phyloP scores from a whole-genome alignment of 2,113 vertebrate species.

The Thalassoma bifasciatum region DNA sequence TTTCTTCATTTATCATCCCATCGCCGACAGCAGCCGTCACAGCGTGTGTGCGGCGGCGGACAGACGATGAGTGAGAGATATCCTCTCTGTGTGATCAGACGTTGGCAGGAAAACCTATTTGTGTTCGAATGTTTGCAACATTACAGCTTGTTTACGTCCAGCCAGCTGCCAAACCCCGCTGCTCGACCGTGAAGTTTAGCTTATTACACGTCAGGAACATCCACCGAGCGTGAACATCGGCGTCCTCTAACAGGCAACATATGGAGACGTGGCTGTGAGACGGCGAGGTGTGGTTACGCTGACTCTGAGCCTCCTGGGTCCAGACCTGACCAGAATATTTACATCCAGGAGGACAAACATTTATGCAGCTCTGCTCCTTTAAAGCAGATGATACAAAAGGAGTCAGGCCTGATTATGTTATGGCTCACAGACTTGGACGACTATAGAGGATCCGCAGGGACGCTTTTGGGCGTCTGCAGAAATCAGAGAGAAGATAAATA shows the following conservation, averaged over 20 bases:
- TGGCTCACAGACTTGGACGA: neutral
- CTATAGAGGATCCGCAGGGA: too few species aligned
- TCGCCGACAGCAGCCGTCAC: constrained; percentile 2
- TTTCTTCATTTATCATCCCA: neutral
- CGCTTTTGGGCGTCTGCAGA: too few species aligned
- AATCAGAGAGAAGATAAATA: too few species aligned
- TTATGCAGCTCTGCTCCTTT: constrained; percentile 50
- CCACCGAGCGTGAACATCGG: neutral
- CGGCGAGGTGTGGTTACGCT: constrained; percentile 7
- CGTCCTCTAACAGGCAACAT: constrained; percentile 1
- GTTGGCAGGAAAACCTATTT: constrained; percentile 18
- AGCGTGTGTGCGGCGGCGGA: neutral
- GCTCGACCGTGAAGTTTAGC: constrained; percentile 23
- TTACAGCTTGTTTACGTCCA: constrained; percentile 38
- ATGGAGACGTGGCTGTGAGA: constrained; percentile 7
- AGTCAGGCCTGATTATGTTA: constrained; percentile 14
- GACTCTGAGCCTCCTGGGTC: neutral
- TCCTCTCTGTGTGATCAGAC: neutral
- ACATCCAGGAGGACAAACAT: constrained; percentile 57
- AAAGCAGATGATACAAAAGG: constrained; percentile 6
- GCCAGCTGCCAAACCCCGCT: neutral
- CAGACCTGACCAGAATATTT: constrained; percentile 1
- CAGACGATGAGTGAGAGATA: constrained; percentile 1
- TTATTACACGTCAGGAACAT: constrained; percentile 23
- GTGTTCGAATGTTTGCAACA: constrained; percentile 15